Conservation (phyloP, 2,797 vertebrate genomes). For the Lacerta viridis region DNA sequence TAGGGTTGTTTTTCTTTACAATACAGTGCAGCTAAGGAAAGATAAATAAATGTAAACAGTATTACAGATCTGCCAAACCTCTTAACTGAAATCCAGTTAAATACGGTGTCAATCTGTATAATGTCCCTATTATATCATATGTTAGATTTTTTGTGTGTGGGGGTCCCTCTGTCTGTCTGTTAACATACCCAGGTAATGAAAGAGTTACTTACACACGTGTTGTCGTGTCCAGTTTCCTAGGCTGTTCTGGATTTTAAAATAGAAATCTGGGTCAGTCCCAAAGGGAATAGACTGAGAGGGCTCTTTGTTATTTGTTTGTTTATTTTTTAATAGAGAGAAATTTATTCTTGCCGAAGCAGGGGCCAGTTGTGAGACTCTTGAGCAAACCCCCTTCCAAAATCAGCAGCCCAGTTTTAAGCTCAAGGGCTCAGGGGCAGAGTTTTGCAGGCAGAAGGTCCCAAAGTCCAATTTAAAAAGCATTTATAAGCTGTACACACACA, state of each 20-base stretch:
- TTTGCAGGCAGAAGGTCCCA: too few species aligned
- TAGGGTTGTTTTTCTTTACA: too few species aligned
- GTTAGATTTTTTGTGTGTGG: too few species aligned
- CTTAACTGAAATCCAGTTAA: neutral
- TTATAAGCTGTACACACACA: too few species aligned
- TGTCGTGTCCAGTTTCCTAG: neutral
- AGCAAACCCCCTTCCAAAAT: too few species aligned
- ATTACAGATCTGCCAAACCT: neutral
- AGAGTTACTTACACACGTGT: neutral
- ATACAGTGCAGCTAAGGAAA: too few species aligned
- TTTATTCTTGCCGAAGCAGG: neutral
- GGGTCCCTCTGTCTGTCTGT: neutral
- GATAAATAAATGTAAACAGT: too few species aligned
- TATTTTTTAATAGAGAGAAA: neutral
- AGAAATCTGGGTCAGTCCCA: slow-evolving; percentile 33
- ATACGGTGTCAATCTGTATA: too few species aligned
- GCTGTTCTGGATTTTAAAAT: slow-evolving; percentile 1
- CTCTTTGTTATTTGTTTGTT: neutral
- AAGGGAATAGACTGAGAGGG: neutral
- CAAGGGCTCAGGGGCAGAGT: too few species aligned
- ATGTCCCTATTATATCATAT: too few species aligned
- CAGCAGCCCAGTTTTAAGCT: neutral
- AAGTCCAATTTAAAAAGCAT: too few species aligned
- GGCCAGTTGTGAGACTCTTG: neutral
- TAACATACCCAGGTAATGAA: neutral